Base-by-base conservation (phyloP, 2,113 vertebrate genomes). In the Datnioides undecimradiatus region DNA sequence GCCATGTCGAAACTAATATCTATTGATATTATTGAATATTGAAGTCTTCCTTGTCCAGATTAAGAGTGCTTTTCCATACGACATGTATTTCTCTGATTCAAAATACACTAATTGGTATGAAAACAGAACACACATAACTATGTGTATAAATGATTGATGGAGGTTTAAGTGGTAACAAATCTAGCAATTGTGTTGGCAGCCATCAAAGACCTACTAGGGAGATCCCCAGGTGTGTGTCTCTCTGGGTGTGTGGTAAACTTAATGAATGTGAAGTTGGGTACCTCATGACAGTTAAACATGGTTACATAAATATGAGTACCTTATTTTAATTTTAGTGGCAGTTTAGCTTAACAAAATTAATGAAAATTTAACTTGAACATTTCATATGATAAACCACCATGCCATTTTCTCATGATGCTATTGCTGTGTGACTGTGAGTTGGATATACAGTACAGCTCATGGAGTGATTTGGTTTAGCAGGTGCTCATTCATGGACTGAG, bases 401-500 rank as follows among this genome's bases (percentile, higher is more conserved):
- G n/a, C n/a, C 57, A 8, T 49, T 68, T 51, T 49, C 19, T 16
- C 0, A 4, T 36, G 13, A 5, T 64, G 9, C 2, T 43, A 7
- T 25, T n/a, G 31, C 23, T 48, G 19, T 33, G 55, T 21, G 40
- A 57, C 7, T 59, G 43, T 21, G 33, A 55, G 19, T n/a, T 25
- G 21, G 25, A 10, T 13, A 46, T 33, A 9, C 52, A 4, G 17
- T 6, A 21, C 16, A 63, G 23, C 3, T 49, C 2, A 21, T 51
- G 0, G 23, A 33, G 16, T 79, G 33, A 12, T 36, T 55, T 51
- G 33, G 60, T 67, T 60, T n/a, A 75, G 64, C 69, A 79, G 67
- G 16, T 80, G 38, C 55, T 87, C 73, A 72, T 80, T 88, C 54
- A 86, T 38, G 73, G 19, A 76, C 54, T 75, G 57, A 59, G 52